A percentile compares a stretch with the other conserved stretches of the same genome.
Evolutionary conservation across 2,113 vertebrate genomes (phyloP).

Genomic region (Rutilus rutilus): DNA sequence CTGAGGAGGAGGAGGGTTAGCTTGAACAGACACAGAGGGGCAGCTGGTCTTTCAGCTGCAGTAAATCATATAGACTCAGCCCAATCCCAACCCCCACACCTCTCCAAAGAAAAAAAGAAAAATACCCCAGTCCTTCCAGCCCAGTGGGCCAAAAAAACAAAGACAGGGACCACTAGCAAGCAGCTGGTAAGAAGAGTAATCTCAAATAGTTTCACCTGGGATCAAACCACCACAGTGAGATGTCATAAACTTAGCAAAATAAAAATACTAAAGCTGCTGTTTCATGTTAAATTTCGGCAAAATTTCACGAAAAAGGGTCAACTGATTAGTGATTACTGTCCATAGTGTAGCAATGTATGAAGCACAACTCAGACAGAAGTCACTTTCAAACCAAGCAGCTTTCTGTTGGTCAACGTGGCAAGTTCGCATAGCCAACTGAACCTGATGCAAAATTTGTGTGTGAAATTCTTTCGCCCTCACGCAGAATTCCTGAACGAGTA

Average conservation of each 20-base stretch:
- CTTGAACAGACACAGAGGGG: slow-evolving; percentile 85
- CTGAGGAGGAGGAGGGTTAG: slow-evolving; percentile 45
- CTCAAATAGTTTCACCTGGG: slow-evolving; percentile 85
- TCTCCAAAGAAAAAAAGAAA: slow-evolving; percentile 39
- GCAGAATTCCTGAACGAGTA: not conserved
- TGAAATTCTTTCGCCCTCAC: not conserved
- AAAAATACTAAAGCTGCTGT: not conserved
- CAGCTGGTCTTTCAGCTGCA: slow-evolving; percentile 99
- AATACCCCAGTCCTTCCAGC: slow-evolving; percentile 64
- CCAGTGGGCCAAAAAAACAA: slow-evolving; percentile 87
- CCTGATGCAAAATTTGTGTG: not conserved
- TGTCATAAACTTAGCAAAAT: not conserved
- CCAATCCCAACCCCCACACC: slow-evolving; percentile 65
- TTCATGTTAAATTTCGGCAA: not conserved
- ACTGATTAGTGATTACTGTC: not conserved
- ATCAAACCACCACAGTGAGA: slow-evolving; percentile 46
- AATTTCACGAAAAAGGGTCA: not conserved
- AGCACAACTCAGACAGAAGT: not conserved
- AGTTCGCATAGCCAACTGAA: not conserved
- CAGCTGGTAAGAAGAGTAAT: slow-evolving; percentile 82
- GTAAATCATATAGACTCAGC: slow-evolving; percentile 87
- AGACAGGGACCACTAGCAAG: slow-evolving; percentile 86
- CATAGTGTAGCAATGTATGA: not conserved
- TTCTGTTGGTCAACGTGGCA: not conserved
- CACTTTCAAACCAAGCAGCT: not conserved